A percentile compares a stretch with the other conserved stretches of the same genome.
These are phyloP conservation scores for Dicerorhinus sumatrensis DNA, from an alignment of 2,113 vertebrate species.

Conservation along the genomic window DNA sequence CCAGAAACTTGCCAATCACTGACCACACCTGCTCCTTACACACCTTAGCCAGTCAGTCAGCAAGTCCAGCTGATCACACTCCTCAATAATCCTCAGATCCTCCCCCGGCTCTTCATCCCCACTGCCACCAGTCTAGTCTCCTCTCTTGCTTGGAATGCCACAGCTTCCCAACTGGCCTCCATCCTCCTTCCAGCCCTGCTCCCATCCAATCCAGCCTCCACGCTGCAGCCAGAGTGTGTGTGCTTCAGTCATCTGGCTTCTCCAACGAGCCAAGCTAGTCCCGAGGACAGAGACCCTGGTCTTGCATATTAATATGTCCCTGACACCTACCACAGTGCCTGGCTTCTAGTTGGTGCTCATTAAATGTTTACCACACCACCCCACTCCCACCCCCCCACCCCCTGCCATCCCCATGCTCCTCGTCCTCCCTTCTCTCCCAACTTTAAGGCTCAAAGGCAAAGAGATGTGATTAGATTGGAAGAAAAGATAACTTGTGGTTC, in stretches of 20 bases:
- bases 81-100: too few relatives aligned
- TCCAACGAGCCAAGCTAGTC: not conserved
- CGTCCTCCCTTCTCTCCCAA: not conserved
- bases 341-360: not conserved
- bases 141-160: too few relatives aligned
- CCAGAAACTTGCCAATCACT: not conserved
- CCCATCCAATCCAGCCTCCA: too few relatives aligned
- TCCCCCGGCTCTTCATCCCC: too few relatives aligned
- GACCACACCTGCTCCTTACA: not conserved
- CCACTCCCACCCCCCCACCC: too few relatives aligned
- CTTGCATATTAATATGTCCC: not conserved
- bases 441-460: not conserved
- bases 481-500: not conserved
- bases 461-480: not conserved
- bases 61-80: not conserved
- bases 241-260: not conserved
- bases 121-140: too few relatives aligned
- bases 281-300: not conserved
- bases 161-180: too few relatives aligned
- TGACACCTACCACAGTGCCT: not conserved
- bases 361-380: not conserved
- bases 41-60: not conserved
- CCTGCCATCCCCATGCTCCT: not conserved
- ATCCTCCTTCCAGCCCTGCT: too few relatives aligned
- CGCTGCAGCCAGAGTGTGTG: not conserved